Evolutionary conservation across 2,888 invertebrate species (phyloP), one percentile per base, ranked within the genome.

Genomic region (Helobdella robusta): DNA sequence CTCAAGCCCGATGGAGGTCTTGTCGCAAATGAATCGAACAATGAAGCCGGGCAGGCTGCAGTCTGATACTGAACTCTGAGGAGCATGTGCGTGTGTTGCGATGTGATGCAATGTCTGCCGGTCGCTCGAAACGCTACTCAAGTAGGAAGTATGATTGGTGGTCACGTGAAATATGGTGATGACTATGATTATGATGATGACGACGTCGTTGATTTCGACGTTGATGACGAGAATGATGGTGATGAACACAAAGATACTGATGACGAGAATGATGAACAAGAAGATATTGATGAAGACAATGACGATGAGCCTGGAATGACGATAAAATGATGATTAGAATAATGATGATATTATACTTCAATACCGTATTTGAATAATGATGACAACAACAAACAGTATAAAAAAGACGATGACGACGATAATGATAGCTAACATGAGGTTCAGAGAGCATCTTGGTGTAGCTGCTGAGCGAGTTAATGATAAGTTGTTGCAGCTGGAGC

Each of bases 401-500:
- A 56, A 2, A 30, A 30, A 6, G 54, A 3, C 3, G 23, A 54
- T 2, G 28, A 54, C 28, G 2, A 20, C 20, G 23, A 35, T 6
- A 18, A 3, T 40, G 3, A 50, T 8, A 15, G 64, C 68, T 62
- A 83, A 90, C 91, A 75, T 85, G 85, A 71, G 86, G 85, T 75
- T 88, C 87, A 70, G 86, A 83, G 40, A 93, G 83, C 71, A 88
- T 89, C 59, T 87, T 82, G 0, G 87, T 86, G 75, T 85, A 92
- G 70, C 88, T 87, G 60, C 84, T 81, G 73, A 93, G 84, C 3
- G 91, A 91, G 72, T 86, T 84, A 54, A 89, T 81, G 71, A 89
- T 89, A 34, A 92, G 78, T 28, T 85, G 85, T 77, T 91, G 90
- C 65, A 94, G 81, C 74, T 92, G 89, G 73, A 86, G 86, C 0